Percentiles rank a stretch among this genome's conserved stretches.
Conservation (phyloP, 2,888 invertebrate genomes). For the Nomada goodeniana region DNA sequence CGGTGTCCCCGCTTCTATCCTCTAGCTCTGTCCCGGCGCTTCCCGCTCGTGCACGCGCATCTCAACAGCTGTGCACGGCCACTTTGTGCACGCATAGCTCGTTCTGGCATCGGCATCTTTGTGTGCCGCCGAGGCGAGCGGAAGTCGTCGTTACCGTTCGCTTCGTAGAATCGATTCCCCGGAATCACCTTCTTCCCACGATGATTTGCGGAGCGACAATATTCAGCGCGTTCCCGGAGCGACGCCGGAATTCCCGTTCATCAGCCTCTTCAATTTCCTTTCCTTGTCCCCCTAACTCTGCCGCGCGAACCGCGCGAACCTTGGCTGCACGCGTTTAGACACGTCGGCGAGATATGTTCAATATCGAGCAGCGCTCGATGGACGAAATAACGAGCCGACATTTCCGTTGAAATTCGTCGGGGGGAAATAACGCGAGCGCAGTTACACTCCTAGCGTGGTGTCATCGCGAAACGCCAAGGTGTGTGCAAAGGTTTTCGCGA, state of each 20-base stretch:
- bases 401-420: too few relatives aligned
- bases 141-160: constrained; percentile 73
- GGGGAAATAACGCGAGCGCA: too few relatives aligned
- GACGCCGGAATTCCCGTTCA: constrained; percentile 7
- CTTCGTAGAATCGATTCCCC: constrained; percentile 73
- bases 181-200: constrained; percentile 81
- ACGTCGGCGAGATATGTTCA: too few relatives aligned
- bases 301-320: not conserved
- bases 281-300: not conserved
- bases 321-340: too few relatives aligned
- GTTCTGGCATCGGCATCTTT: constrained; percentile 53
- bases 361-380: too few relatives aligned
- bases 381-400: too few relatives aligned
- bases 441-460: not conserved
- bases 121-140: constrained; percentile 64
- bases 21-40: constrained; percentile 11
- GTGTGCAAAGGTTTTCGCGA: constrained; percentile 15
- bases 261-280: not conserved
- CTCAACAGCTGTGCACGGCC: not conserved
- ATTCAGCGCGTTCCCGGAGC: constrained; percentile 37
- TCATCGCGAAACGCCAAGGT: not conserved
- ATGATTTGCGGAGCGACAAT: constrained; percentile 71
- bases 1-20: constrained; percentile 25
- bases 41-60: constrained; percentile 42
- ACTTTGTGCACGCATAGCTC: constrained; percentile 26